Conservation (phyloP, 2,113 vertebrate species). For the Hydrochoerus hydrochaeris region DNA sequence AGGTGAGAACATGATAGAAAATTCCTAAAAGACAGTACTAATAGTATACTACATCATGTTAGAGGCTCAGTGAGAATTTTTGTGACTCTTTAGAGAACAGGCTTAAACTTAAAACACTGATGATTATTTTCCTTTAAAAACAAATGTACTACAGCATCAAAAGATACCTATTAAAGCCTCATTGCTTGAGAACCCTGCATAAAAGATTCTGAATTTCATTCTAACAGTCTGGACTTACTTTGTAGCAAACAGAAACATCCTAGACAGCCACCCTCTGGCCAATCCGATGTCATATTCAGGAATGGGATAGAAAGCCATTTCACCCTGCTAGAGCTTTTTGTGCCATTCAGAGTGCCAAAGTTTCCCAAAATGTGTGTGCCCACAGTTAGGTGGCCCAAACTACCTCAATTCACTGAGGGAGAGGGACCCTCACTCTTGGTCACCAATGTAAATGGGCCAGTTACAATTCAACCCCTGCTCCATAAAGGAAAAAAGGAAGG, state of each 20-base stretch:
- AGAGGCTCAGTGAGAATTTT: not conserved
- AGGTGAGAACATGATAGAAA: not conserved
- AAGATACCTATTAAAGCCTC: not conserved
- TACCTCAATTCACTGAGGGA: not conserved
- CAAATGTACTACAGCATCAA: not conserved
- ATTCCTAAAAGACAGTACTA: not conserved
- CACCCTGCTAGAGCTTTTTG: slow-evolving; percentile 72
- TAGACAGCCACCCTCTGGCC: slow-evolving; percentile 85
- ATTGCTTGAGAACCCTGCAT: not conserved
- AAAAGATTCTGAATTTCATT: slow-evolving; percentile 2
- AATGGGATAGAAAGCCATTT: slow-evolving; percentile 82
- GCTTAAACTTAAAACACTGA: not conserved
- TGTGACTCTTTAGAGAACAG: not conserved
- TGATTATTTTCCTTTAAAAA: not conserved
- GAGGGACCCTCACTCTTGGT: not conserved
- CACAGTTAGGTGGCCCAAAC: not conserved
- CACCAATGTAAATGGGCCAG: slow-evolving; percentile 79
- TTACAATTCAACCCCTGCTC: slow-evolving; percentile 83
- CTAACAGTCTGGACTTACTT: slow-evolving; percentile 80
- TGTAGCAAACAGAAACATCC: slow-evolving; percentile 86
- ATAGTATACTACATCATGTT: not conserved
- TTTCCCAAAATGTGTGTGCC: slow-evolving; percentile 83
- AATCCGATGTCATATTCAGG: slow-evolving; percentile 81
- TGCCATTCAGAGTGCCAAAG: slow-evolving; percentile 83
- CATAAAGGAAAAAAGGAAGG: slow-evolving; percentile 77